These are phyloP conservation scores for Pelochelys cantorii DNA, from an alignment of 2,797 vertebrate species.

Conservation along the genomic window DNA sequence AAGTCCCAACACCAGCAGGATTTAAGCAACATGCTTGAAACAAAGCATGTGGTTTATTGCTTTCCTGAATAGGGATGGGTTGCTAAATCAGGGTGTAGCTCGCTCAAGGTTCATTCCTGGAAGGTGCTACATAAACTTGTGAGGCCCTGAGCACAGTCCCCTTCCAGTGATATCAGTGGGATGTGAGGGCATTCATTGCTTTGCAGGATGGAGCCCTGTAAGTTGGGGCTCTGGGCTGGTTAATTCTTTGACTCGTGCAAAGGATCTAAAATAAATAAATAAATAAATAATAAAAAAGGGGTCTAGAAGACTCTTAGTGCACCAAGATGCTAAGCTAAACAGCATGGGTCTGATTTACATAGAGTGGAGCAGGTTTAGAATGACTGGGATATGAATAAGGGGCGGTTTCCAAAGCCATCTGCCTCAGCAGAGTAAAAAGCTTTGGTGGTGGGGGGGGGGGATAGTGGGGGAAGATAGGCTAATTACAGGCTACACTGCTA, in stretches of 20 bases:
- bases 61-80: not conserved
- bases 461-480: not conserved
- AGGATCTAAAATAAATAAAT: not conserved
- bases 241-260: not conserved
- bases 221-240: not conserved
- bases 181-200: not conserved
- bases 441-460: not conserved
- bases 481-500: constrained; percentile 12
- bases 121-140: not conserved
- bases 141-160: not conserved
- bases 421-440: not conserved
- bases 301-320: not conserved
- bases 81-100: not conserved
- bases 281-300: not conserved
- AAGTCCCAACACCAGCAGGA: constrained; percentile 2
- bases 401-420: constrained; percentile 15
- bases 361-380: constrained; percentile 29
- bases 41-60: not conserved
- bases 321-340: not conserved
- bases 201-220: not conserved
- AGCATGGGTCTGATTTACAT: not conserved
- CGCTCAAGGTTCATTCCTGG: not conserved
- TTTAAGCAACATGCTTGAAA: not conserved
- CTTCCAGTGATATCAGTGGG: fast-evolving
- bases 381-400: constrained; percentile 20